phyloP scores from a whole-genome alignment of 1,140 invertebrate genomes.

The Protaetia brevitarsis region DNA sequence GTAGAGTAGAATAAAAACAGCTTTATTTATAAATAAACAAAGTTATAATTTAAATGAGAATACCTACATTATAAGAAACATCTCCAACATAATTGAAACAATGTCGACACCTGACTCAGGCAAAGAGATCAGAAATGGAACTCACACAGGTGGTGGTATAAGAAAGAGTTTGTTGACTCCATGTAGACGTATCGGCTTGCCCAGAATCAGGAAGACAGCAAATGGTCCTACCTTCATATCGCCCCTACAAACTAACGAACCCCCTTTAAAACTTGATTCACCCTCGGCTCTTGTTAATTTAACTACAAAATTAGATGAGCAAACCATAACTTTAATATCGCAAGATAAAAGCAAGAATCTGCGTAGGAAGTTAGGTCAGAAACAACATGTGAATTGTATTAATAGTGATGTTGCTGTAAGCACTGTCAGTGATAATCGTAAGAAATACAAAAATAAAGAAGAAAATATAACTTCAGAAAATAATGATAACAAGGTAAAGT shows the following conservation, averaged over 20 bases:
- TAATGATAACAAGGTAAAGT: not conserved
- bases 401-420: not conserved
- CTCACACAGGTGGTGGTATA: not conserved
- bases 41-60: no score
- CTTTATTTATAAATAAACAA: no score
- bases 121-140: no score
- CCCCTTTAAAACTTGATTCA: not conserved
- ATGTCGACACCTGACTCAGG: no score
- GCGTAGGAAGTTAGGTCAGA: no score
- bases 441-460: not conserved
- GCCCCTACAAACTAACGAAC: not conserved
- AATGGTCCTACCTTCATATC: not conserved
- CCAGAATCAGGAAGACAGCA: not conserved
- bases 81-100: no score
- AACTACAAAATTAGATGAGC: not conserved
- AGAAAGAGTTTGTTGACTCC: constrained; percentile 19
- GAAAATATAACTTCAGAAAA: not conserved
- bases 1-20: no score
- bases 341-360: no score
- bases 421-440: not conserved
- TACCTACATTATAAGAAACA: no score
- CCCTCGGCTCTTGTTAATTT: not conserved
- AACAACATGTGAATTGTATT: not conserved
- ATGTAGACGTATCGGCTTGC: constrained; percentile 18
- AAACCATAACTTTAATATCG: not conserved